Evolutionary conservation across 2,113 vertebrate species (phyloP), one percentile per base, ranked within the genome.

Genomic region (Pavo muticus): DNA sequence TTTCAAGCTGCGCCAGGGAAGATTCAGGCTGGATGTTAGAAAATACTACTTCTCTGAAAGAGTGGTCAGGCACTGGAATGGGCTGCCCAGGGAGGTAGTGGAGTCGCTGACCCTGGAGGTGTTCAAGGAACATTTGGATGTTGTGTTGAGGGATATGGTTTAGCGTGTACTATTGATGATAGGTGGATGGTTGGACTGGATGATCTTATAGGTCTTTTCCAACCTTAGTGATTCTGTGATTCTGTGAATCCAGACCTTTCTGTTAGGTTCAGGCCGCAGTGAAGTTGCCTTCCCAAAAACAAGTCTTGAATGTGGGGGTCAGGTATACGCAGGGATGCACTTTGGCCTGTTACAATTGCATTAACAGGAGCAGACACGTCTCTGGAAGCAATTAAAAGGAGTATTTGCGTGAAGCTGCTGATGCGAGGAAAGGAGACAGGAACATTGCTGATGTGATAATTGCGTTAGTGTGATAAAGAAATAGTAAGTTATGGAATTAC

Each of bases 341-440:
- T 75, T 0, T 32, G 23, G 16, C 88, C 84, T 76, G 20, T 79
- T 95, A 37, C 37, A 76, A 15, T 87, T 37, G 21, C 40, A 48
- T 24, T 85, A 83, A 48, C 68, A 80, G 48, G 59, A 83, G 82
- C 93, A 94, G 90, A 83, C 73, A 18, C 90, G 91, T 75, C 48
- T 96, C 88, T 96, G 96, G 90, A 96, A 95, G 88, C 75, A 94
- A 88, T 96, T 96, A 93, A 91, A 94, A 95, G 59, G 17, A 77
- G 29, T 94, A 85, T 94, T 79, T 95, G 72, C 0, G 0, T 70
- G 85, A 70, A 93, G 68, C 69, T 93, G 83, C 88, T 91, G 69
- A 86, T 88, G 92, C 0, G 27, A 95, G 79, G 88, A 94, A 77
- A 91, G 83, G 83, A 94, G 88, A 90, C 79, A 29, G 90, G 90